Conservation (phyloP, 92 coral and sea anemone species). For the Umimayanthus kanabou region DNA sequence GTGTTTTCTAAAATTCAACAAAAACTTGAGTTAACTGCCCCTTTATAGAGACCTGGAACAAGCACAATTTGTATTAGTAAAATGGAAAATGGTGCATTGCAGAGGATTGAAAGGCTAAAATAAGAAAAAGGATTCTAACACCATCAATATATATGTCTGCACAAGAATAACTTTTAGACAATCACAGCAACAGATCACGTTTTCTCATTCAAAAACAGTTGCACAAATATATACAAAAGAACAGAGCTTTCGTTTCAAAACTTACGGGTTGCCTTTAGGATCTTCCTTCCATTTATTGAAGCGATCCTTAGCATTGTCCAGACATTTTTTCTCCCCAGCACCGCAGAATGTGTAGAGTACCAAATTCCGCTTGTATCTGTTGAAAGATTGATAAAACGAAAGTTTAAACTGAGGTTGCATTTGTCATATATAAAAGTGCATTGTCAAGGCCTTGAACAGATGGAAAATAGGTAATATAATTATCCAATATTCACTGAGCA, state of each 20-base stretch:
- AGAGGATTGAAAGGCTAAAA: background rate
- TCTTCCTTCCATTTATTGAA: constrained; percentile 74
- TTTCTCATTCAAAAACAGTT: background rate
- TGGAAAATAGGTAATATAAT: too few species aligned
- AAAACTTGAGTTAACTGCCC: too few species aligned
- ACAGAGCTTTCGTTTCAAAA: background rate
- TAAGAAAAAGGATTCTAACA: too few species aligned
- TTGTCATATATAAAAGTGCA: background rate
- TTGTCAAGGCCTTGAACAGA: too few species aligned
- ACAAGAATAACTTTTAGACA: too few species aligned
- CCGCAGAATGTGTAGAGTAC: constrained; percentile 59
- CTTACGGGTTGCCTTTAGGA: constrained; percentile 63
- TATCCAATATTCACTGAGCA: too few species aligned
- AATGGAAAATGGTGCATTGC: background rate
- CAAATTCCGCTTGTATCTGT: constrained; percentile 60
- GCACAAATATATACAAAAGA: background rate
- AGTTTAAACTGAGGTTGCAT: background rate
- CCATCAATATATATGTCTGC: background rate
- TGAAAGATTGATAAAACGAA: background rate
- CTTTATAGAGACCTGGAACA: too few species aligned
- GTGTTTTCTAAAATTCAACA: too few species aligned
- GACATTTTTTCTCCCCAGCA: constrained; percentile 55
- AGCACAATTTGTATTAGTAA: too few species aligned
- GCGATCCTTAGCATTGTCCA: constrained; percentile 47
- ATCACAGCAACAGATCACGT: background rate